Conservation (phyloP, 2,797 vertebrate genomes). For the Scolopax bukidnonensis region DNA sequence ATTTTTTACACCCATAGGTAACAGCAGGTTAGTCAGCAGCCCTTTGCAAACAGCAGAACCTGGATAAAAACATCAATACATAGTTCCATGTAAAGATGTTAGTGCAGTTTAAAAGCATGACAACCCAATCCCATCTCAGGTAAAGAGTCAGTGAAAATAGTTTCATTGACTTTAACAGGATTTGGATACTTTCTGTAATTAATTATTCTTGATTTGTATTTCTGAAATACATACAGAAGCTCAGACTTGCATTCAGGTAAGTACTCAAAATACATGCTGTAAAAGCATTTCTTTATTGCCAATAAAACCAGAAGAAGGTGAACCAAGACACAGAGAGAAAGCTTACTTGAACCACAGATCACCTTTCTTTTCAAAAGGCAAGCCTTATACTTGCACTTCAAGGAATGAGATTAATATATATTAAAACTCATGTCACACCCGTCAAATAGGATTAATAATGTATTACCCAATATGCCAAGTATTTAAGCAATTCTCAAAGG, state of each 20-base stretch:
- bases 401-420: neutral
- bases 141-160: neutral
- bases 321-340: neutral
- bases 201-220: neutral
- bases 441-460: neutral
- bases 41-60: constrained; percentile 11
- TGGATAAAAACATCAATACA: neutral
- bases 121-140: neutral
- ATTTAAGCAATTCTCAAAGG: neutral
- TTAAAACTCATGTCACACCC: neutral
- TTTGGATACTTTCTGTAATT: neutral
- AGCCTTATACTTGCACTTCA: neutral
- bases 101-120: neutral
- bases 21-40: constrained; percentile 14
- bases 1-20: constrained; percentile 54
- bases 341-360: neutral
- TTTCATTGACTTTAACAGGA: neutral
- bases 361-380: neutral
- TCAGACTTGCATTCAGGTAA: neutral
- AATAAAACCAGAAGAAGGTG: neutral
- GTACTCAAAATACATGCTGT: neutral
- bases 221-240: neutral
- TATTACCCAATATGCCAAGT: neutral
- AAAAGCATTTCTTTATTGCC: neutral
- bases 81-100: neutral